Evolutionary conservation across 2,888 invertebrate species (phyloP), one percentile per base, ranked within the genome.

Genomic region (Therioaphis trifolii): DNA sequence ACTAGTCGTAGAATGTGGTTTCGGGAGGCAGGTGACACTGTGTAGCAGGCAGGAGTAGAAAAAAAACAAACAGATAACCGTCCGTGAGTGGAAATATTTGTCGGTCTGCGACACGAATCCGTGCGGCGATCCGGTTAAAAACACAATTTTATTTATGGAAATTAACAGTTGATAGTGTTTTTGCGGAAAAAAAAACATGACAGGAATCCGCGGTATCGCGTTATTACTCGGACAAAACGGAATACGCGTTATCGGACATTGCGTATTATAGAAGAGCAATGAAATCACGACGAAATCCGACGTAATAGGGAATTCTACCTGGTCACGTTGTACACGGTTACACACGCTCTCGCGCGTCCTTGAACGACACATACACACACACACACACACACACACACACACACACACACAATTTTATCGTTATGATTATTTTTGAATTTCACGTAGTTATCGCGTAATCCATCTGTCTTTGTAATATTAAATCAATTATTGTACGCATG

Each of bases 341-440:
- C 77, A 21, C 63, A n/a, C n/a, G n/a, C n/a, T n/a, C n/a, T n/a
- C n/a, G 11, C 77, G 49, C 49, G 77, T 63, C 77, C 77, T 77
- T 77, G 77, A 76, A 76, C 61, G 27, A 21, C 18, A 18, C 24
- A 46, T 49, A 49, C 49, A 49, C n/a, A n/a, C n/a, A n/a, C n/a
- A n/a, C n/a, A n/a, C n/a, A n/a, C n/a, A n/a, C n/a, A n/a, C n/a
- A n/a, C n/a, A n/a, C n/a, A n/a, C n/a, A n/a, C n/a, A n/a, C n/a
- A n/a, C n/a, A n/a, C n/a, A n/a, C n/a, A n/a, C n/a, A n/a, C n/a
- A n/a, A n/a, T n/a, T n/a, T n/a, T 24, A 4, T 40, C 3, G 12
- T 21, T 9, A 15, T 43, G 12, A 14, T 11, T 49, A n/a, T 21
- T 52, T 1, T 52, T 52, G 5, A 15, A 4, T 61, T 61, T 61